Conservation (phyloP, 2,113 vertebrate species). For the Forbesichthys papilliferus region DNA sequence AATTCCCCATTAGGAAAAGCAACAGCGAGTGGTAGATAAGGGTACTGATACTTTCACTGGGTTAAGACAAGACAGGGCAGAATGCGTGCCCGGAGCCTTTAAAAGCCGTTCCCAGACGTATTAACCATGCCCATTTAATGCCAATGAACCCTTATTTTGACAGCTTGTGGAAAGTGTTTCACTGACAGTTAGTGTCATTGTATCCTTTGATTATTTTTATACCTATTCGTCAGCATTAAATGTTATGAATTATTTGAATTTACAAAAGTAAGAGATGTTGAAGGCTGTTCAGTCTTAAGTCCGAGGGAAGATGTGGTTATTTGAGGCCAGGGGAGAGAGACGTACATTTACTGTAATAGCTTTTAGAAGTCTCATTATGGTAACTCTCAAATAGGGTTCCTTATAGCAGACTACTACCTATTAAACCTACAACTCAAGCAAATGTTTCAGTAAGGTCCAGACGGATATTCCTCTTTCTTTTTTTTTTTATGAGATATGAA, state of each 20-base stretch:
- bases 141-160: constrained; percentile 16
- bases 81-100: constrained; percentile 8
- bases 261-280: constrained; percentile 1
- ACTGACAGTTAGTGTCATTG: constrained; percentile 8
- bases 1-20: constrained; percentile 63
- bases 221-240: constrained; percentile 22
- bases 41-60: constrained; percentile 29
- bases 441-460: constrained; percentile 18
- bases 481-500: neutral
- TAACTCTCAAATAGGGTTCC: constrained; percentile 12
- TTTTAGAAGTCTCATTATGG: constrained; percentile 9
- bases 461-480: neutral
- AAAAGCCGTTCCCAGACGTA: constrained; percentile 20
- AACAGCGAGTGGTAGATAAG: constrained; percentile 49
- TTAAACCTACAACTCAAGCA: constrained; percentile 17
- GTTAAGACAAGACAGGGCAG: constrained; percentile 26
- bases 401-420: constrained; percentile 11
- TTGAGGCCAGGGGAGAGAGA: neutral
- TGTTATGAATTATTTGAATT: constrained; percentile 35
- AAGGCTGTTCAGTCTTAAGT: neutral
- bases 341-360: neutral
- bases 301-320: neutral
- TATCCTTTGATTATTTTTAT: constrained; percentile 7
- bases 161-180: constrained; percentile 19
- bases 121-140: constrained; percentile 15